Base-by-base conservation (phyloP, 2,888 invertebrate genomes). In the Leistus spinibarbis region DNA sequence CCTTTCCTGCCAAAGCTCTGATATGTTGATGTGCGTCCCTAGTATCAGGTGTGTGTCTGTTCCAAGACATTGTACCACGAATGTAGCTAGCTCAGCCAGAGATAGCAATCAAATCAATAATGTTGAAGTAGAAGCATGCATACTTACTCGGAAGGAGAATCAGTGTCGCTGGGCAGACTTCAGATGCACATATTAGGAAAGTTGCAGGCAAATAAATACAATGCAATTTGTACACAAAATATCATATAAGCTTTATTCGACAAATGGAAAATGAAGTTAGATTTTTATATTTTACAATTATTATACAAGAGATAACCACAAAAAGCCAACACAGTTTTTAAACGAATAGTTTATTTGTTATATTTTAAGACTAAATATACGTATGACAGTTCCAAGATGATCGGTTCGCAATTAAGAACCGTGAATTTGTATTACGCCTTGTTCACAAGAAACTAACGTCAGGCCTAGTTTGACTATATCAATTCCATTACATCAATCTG, bases 171-270 rank as follows among this genome's bases (percentile, higher is more conserved):
- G 40, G 4, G 13, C 1, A 10, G 7, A 40, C 10, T 40, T 0
- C 1, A 40, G 7, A 7, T 40, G 40, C 13, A 40, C 7, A 40
- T 7, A 24, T 24, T 24, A 40, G 4, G 27, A 40, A 40, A 40
- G 40, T 10, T 5, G 7, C 4, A 40, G 2, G 40, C 7, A 40
- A 40, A 5, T 7, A 40, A 40, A 40, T 13, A 7, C 40, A 40
- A 40, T 40, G 40, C 7, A 10, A n/a, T 66, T 66, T 40, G 23
- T 75, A 75, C 75, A 75, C 75, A 75, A 75, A 75, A 75, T 75
- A 75, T 69, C 63, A 69, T 57, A 19, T 75, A 75, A 75, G 75
- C 75, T 75, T 75, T 75, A 75, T 75, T 75, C 20, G 69, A 63
- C 54, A 75, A 75, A 62, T 19, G 66, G 56, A 68, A 66, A 56